These are phyloP conservation scores for Chaetophractus vellerosus DNA, from an alignment of 2,797 vertebrate species.

Conservation along the genomic window DNA sequence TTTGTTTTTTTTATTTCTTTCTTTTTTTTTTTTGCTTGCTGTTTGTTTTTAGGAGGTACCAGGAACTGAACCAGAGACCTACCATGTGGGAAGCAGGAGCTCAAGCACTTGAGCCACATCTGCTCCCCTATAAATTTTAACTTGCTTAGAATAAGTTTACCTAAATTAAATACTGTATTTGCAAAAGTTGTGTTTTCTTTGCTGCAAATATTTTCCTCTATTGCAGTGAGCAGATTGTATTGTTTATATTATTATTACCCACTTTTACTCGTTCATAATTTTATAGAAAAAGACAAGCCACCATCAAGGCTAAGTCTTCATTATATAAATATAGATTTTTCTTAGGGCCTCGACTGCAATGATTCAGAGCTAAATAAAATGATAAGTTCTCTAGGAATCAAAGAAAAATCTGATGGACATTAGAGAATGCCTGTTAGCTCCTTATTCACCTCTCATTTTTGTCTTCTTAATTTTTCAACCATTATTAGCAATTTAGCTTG, in stretches of 20 bases:
- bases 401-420: slow-evolving; percentile 16
- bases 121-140: background rate
- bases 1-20: too few relatives aligned
- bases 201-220: slow-evolving; percentile 29
- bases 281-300: slow-evolving; percentile 9
- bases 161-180: slow-evolving; percentile 51
- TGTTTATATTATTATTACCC: slow-evolving; percentile 28
- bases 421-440: background rate
- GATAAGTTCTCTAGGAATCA: slow-evolving; percentile 8
- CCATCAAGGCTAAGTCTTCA: background rate
- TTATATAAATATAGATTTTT: slow-evolving; percentile 29
- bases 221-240: slow-evolving; percentile 48
- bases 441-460: background rate
- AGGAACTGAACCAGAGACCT: too few relatives aligned
- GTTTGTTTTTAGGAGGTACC: too few relatives aligned
- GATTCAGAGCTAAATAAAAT: slow-evolving; percentile 24
- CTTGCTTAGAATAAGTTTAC: slow-evolving; percentile 2
- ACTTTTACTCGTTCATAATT: slow-evolving; percentile 46
- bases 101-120: too few relatives aligned
- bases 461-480: slow-evolving; percentile 5
- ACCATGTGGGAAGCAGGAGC: too few relatives aligned
- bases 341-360: slow-evolving; percentile 12
- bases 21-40: too few relatives aligned
- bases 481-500: background rate
- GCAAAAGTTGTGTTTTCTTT: slow-evolving; percentile 45